Conservation (phyloP, 1,140 invertebrate genomes). For the Patella vulgata region DNA sequence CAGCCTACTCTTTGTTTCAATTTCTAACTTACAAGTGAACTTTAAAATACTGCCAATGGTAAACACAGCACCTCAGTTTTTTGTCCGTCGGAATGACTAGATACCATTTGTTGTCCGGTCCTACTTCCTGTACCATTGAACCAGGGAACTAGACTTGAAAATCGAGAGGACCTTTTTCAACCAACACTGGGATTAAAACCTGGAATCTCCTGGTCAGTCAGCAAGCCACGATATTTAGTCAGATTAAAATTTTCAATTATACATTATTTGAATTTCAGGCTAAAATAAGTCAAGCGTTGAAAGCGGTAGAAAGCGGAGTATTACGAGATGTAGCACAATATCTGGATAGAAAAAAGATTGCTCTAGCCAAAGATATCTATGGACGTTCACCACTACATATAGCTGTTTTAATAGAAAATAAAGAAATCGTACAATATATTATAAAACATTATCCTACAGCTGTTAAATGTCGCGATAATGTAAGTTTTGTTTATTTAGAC, state of each 20-base stretch:
- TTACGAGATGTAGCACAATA: conserved; percentile 33
- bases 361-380: conserved; percentile 31
- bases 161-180: too few relatives aligned
- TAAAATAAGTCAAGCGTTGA: conserved; percentile 31
- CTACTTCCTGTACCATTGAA: too few relatives aligned
- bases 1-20: too few relatives aligned
- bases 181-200: too few relatives aligned
- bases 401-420: conserved; percentile 38
- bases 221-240: too few relatives aligned
- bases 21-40: background rate
- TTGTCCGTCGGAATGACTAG: too few relatives aligned
- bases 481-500: conserved; percentile 34
- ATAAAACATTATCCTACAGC: conserved; percentile 30
- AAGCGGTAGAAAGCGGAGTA: conserved; percentile 36
- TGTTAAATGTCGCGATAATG: conserved; percentile 48
- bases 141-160: too few relatives aligned
- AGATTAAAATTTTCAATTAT: too few relatives aligned
- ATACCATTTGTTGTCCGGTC: too few relatives aligned
- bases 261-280: conserved; percentile 16
- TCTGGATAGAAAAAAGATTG: conserved; percentile 35
- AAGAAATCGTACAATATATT: conserved; percentile 38
- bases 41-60: too few relatives aligned
- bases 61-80: too few relatives aligned
- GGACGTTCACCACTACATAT: conserved; percentile 44
- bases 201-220: too few relatives aligned